These are phyloP conservation scores for Schizotus pectinicornis DNA, from an alignment of 2,888 invertebrate genomes.

Conservation along the genomic window DNA sequence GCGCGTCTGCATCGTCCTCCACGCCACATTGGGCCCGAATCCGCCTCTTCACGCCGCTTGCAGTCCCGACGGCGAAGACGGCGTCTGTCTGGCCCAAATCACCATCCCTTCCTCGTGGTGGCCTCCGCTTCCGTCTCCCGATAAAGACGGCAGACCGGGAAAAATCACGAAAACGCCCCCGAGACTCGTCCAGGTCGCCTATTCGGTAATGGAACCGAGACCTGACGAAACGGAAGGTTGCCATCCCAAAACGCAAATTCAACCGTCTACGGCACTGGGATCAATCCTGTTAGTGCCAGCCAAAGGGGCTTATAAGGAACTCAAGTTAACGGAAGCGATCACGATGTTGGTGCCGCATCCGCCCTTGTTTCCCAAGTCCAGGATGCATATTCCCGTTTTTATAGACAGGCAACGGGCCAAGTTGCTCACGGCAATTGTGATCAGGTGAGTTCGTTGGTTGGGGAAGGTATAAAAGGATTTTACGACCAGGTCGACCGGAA, in stretches of 20 bases:
- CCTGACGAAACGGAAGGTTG: conserved; percentile 70
- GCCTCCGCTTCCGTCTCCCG: conserved; percentile 73
- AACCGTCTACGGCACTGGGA: conserved; percentile 64
- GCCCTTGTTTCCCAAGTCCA: conserved; percentile 86
- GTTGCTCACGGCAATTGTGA: conserved; percentile 77
- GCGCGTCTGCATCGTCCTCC: conserved; percentile 76
- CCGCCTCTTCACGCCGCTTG: conserved; percentile 85
- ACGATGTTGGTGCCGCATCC: conserved; percentile 87
- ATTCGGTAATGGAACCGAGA: conserved; percentile 86
- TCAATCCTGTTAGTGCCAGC: conserved; percentile 77
- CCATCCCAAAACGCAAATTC: conserved; percentile 75
- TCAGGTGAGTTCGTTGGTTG: conserved; percentile 69
- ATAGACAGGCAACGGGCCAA: conserved; percentile 74
- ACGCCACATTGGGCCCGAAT: conserved; percentile 69
- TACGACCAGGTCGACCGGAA: not conserved
- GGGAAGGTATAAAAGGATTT: not conserved
- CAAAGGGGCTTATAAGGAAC: conserved; percentile 81
- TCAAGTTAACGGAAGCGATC: conserved; percentile 82
- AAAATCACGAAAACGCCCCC: conserved; percentile 65
- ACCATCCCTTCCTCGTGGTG: conserved; percentile 93
- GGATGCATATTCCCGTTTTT: conserved; percentile 89
- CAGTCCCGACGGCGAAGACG: conserved; percentile 90
- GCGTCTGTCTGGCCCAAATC: conserved; percentile 84
- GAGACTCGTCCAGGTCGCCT: conserved; percentile 79
- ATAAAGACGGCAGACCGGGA: conserved; percentile 63